Evolutionary conservation across 2,113 vertebrate genomes (phyloP).

Genomic region (Chaetodon trifascialis): DNA sequence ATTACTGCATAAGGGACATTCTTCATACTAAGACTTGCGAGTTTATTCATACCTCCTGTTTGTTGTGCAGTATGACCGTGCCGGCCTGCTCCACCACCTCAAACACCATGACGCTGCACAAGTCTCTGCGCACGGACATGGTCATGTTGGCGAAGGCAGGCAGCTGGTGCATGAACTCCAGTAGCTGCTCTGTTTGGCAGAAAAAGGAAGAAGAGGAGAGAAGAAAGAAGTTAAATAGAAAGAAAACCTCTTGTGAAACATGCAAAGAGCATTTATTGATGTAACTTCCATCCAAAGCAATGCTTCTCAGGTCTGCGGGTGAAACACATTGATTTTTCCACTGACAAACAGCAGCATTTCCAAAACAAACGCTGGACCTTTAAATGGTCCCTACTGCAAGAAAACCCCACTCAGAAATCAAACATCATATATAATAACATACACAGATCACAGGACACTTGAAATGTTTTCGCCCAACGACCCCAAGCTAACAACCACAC

Average conservation of each 20-base stretch:
- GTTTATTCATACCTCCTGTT: conserved; percentile 89
- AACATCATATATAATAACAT: neutral
- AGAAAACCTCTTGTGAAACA: neutral
- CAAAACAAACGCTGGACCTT: conserved; percentile 26
- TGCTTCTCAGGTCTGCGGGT: conserved; percentile 1
- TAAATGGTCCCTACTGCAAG: conserved; percentile 6
- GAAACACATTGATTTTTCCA: conserved; percentile 18
- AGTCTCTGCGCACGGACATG: conserved; percentile 95
- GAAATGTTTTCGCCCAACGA: neutral
- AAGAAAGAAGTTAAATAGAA: neutral
- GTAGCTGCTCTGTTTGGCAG: conserved; percentile 88
- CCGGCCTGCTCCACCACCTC: conserved; percentile 95
- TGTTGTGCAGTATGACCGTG: conserved; percentile 91
- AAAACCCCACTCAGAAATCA: neutral
- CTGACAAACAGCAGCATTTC: conserved; percentile 14
- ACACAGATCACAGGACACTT: neutral
- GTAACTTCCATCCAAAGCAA: neutral
- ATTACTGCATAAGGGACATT: neutral
- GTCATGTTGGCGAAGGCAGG: conserved; percentile 99
- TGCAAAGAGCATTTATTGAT: neutral
- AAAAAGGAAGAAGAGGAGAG: neutral
- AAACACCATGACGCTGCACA: conserved; percentile 97
- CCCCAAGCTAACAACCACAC: neutral
- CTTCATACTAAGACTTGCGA: neutral
- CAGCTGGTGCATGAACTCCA: conserved; percentile 98